phyloP scores from a whole-genome alignment of 2,797 vertebrate species.

The Notamacropus eugenii region DNA sequence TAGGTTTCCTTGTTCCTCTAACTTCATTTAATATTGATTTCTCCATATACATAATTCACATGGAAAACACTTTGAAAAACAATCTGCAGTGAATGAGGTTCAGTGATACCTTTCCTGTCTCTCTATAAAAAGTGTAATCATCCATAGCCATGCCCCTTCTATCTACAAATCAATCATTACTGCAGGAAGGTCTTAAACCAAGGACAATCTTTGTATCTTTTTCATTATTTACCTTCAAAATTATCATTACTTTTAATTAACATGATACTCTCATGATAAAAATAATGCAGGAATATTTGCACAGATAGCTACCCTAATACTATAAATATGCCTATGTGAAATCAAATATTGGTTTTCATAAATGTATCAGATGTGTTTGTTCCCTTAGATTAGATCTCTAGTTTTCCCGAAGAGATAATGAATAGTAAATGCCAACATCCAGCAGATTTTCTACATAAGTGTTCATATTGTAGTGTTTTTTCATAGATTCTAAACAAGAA shows the following conservation, averaged over 20 bases:
- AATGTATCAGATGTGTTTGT: constrained; percentile 19
- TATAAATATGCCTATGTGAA: constrained; percentile 30
- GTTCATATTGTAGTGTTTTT: constrained; percentile 40
- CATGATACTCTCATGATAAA: constrained; percentile 44
- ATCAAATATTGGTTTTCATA: constrained; percentile 22
- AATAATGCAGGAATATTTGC: constrained; percentile 50
- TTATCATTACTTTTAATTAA: constrained; percentile 66
- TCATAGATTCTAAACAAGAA: constrained; percentile 27
- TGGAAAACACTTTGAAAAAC: constrained; percentile 62
- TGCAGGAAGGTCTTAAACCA: constrained; percentile 59
- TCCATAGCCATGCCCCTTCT: constrained; percentile 46
- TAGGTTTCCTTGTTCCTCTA: background rate
- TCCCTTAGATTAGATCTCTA: constrained; percentile 29
- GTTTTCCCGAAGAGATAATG: constrained; percentile 31
- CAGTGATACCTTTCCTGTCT: constrained; percentile 61
- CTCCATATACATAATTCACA: constrained; percentile 59
- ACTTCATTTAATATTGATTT: constrained; percentile 48
- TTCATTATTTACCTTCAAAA: constrained; percentile 33
- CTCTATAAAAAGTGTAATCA: constrained; percentile 68
- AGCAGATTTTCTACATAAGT: constrained; percentile 41
- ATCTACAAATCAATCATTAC: constrained; percentile 67
- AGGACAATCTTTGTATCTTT: constrained; percentile 44
- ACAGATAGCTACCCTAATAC: constrained; percentile 39
- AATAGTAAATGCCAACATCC: background rate
- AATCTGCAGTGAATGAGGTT: constrained; percentile 61